Evolutionary conservation across 2,888 invertebrate genomes (phyloP).

Genomic region (Auanema sp.): DNA sequence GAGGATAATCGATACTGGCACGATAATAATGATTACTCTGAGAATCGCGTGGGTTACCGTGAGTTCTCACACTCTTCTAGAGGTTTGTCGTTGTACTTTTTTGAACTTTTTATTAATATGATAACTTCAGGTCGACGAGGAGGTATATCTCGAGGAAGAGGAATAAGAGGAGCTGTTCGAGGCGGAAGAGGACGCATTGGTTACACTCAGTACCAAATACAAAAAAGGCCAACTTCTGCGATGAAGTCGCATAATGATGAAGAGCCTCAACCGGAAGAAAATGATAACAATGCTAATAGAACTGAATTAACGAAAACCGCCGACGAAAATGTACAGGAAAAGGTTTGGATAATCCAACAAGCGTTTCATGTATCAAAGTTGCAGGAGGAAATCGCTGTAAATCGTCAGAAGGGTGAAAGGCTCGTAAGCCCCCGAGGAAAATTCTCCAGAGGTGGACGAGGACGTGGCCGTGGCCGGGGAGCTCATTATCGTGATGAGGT

Average conservation of each 20-base stretch:
- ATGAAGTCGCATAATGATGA: slow-evolving; percentile 3
- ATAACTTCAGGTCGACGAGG: not conserved
- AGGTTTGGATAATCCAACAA: not conserved
- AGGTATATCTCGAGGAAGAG: not conserved
- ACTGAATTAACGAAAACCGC: not conserved
- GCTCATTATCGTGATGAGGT: slow-evolving; percentile 2
- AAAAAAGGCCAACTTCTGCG: slow-evolving; percentile 6
- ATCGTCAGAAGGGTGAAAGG: not conserved
- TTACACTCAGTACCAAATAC: slow-evolving; percentile 24
- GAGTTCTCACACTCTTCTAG: no score
- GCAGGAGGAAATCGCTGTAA: not conserved
- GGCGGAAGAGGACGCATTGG: slow-evolving; percentile 13
- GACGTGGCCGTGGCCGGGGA: slow-evolving; percentile 12
- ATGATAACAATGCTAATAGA: not conserved
- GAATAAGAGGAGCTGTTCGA: slow-evolving; percentile 3
- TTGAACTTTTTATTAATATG: no score
- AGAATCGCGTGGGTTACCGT: no score
- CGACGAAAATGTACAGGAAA: not conserved
- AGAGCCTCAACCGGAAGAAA: not conserved
- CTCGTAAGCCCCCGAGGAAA: not conserved
- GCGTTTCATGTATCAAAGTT: not conserved
- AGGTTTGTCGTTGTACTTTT: no score
- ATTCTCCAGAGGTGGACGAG: slow-evolving; percentile 8
- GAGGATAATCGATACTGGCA: no score
- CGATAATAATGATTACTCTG: no score